Conservation (phyloP, 2,888 invertebrate genomes). For the Incurvaria masculella region DNA sequence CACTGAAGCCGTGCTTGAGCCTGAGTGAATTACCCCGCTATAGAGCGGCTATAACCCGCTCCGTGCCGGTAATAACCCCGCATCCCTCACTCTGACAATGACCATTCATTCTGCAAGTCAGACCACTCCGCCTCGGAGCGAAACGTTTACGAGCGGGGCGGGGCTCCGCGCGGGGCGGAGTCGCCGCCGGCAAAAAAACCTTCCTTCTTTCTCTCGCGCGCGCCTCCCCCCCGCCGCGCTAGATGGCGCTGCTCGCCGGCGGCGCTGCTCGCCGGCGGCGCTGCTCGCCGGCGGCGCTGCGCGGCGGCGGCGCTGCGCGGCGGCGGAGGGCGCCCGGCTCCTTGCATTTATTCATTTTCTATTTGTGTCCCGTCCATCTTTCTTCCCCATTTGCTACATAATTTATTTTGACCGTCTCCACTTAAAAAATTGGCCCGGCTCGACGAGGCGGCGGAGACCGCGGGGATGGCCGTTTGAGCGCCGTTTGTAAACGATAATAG, state of each 20-base stretch:
- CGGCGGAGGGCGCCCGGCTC: background rate
- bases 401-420: constrained; percentile 52
- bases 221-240: constrained; percentile 2
- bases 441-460: constrained; percentile 19
- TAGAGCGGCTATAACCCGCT: background rate
- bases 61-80: background rate
- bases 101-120: background rate
- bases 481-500: constrained; percentile 40
- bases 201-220: constrained; percentile 12
- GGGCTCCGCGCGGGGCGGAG: constrained; percentile 18
- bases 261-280: no score
- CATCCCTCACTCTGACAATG: background rate
- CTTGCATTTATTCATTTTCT: constrained; percentile 25
- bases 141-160: constrained; percentile 31
- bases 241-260: background rate
- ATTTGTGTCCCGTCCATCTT: constrained; percentile 38
- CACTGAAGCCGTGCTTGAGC: background rate
- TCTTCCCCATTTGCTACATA: constrained; percentile 45
- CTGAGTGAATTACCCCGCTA: background rate
- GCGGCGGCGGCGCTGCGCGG: no score
- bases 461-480: constrained; percentile 16
- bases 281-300: no score
- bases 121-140: constrained; percentile 38
- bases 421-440: constrained; percentile 50
- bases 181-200: background rate